phyloP scores from a whole-genome alignment of 1,140 invertebrate species.

The Drosophila pachea region DNA sequence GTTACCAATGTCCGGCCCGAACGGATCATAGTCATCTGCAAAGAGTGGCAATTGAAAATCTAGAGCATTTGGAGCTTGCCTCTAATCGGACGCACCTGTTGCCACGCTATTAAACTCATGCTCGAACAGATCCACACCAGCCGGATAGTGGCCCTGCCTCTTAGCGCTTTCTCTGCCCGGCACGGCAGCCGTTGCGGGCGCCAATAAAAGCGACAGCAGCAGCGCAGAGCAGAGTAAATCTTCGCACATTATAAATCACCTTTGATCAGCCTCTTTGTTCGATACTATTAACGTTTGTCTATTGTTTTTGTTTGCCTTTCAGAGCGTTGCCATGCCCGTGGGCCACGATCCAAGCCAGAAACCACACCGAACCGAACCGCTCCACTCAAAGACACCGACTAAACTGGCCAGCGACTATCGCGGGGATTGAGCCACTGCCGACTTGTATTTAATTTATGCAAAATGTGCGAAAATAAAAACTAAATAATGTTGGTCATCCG shows the following conservation, averaged over 20 bases:
- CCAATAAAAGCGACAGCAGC: slow-evolving; percentile 17
- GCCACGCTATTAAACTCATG: slow-evolving; percentile 67
- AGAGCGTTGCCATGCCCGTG: slow-evolving; percentile 33
- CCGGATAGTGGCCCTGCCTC: slow-evolving; percentile 45
- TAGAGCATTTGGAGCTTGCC: not conserved
- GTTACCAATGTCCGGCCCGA: slow-evolving; percentile 58
- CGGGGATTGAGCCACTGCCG: slow-evolving; percentile 12
- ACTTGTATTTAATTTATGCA: slow-evolving; percentile 70
- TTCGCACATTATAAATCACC: slow-evolving; percentile 51
- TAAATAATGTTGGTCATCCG: slow-evolving; percentile 67
- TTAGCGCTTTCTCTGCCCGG: slow-evolving; percentile 58
- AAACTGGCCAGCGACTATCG: slow-evolving; percentile 37
- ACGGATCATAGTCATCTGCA: slow-evolving; percentile 63
- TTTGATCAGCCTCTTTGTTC: slow-evolving; percentile 35
- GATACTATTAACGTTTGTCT: slow-evolving; percentile 33
- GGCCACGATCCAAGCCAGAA: slow-evolving; percentile 27
- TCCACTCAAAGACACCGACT: slow-evolving; percentile 62
- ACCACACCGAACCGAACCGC: slow-evolving; percentile 41
- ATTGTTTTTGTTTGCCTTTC: slow-evolving; percentile 40
- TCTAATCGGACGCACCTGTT: slow-evolving; percentile 46
- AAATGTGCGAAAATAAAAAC: slow-evolving; percentile 75
- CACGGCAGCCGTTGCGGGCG: slow-evolving; percentile 17
- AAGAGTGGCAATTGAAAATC: not conserved
- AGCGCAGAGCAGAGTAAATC: slow-evolving; percentile 17
- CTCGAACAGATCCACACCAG: slow-evolving; percentile 75